A percentile compares a stretch with the other conserved stretches of the same genome.
Conservation (phyloP, 30 jellyfish, hydroid and myxozoan genomes). For the Calvadosia cruxmelitensis region DNA sequence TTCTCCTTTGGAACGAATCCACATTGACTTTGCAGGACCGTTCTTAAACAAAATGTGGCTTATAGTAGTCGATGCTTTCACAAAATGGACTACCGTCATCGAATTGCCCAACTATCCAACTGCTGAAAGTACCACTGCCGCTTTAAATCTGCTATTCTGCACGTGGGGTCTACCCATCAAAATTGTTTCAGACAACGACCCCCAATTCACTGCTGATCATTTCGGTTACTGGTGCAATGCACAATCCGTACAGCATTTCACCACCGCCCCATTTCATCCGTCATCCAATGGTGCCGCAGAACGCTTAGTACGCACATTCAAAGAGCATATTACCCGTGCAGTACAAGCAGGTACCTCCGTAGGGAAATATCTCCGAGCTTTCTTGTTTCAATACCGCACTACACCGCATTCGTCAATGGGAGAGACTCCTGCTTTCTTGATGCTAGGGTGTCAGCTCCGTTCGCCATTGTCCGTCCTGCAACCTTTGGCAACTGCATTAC, state of each 20-base stretch:
- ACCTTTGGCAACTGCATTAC: too few species aligned
- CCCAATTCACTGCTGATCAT: constrained; percentile 22
- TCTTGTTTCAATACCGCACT: constrained; percentile 4
- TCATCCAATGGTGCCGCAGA: constrained; percentile 52
- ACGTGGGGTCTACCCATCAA: constrained; percentile 25
- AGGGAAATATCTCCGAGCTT: too few species aligned
- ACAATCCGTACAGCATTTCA: constrained; percentile 15
- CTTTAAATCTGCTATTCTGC: too few species aligned
- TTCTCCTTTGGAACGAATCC: not conserved
- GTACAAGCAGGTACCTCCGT: too few species aligned
- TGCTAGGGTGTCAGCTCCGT: constrained; percentile 12
- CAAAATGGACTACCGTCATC: too few species aligned
- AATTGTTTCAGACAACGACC: constrained; percentile 31
- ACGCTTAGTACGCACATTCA: constrained; percentile 21
- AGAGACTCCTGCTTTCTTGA: constrained; percentile 25
- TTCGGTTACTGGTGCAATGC: constrained; percentile 11
- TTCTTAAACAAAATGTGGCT: constrained; percentile 23
- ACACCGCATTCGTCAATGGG: constrained; percentile 26
- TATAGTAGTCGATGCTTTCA: not conserved
- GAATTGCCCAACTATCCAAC: too few species aligned
- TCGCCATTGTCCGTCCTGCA: too few species aligned
- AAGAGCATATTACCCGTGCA: constrained; percentile 13
- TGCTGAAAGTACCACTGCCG: too few species aligned
- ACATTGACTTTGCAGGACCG: constrained; percentile 33
- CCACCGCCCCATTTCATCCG: constrained; percentile 40